Percentiles rank a stretch among this genome's conserved stretches.
phyloP scores from a whole-genome alignment of 1,140 invertebrate genomes.

The Gonioctena quinquepunctata region DNA sequence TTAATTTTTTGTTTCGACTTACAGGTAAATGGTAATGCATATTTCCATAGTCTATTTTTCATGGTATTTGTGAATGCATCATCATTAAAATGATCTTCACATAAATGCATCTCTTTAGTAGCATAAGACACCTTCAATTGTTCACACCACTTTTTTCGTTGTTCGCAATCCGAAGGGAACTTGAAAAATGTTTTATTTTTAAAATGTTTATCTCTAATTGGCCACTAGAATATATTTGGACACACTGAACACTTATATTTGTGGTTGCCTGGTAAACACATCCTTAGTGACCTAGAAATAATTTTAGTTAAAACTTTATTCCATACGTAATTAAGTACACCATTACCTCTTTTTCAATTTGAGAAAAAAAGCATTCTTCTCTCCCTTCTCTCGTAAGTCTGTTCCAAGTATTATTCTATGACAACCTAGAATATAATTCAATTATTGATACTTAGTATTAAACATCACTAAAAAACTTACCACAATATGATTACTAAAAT shows the following conservation, averaged over 20 bases:
- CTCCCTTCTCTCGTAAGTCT: not conserved
- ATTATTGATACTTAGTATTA: no score
- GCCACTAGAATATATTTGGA: not conserved
- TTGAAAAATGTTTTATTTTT: constrained; percentile 1
- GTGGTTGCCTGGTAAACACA: not conserved
- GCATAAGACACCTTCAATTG: not conserved
- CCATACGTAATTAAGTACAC: not conserved
- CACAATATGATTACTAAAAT: no score
- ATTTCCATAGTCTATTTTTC: not conserved
- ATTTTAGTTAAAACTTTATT: not conserved
- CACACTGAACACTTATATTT: not conserved
- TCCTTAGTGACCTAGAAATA: not conserved
- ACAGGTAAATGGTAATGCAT: not conserved
- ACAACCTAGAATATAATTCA: not conserved
- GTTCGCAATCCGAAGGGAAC: not conserved
- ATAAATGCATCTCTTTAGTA: not conserved
- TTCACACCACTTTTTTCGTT: not conserved
- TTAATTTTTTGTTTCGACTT: not conserved
- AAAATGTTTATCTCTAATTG: not conserved
- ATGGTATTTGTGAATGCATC: not conserved
- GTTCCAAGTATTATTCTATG: not conserved
- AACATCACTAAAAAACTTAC: no score
- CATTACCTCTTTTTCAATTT: not conserved
- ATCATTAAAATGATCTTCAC: constrained; percentile 6
- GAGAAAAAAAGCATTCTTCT: not conserved